Evolutionary conservation across 2,113 vertebrate species (phyloP).

Genomic region (Hippoglossus stenolepis): DNA sequence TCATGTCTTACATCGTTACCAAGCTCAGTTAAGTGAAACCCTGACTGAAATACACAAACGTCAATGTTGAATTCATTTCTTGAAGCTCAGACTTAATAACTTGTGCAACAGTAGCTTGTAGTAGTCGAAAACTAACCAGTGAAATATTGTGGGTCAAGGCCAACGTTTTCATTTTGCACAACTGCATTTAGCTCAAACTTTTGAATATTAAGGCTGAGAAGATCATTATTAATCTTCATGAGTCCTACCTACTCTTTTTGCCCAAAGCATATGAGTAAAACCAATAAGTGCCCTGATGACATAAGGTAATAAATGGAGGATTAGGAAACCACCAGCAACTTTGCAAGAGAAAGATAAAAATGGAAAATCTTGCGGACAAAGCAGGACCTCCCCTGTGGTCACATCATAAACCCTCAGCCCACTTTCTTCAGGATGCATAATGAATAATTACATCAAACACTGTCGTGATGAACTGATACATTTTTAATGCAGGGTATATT

Average conservation of each 20-base stretch:
- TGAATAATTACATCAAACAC: neutral
- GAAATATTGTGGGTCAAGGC: neutral
- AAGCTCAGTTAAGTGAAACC: no score
- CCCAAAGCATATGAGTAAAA: neutral
- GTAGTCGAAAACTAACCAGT: neutral
- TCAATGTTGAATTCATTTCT: neutral
- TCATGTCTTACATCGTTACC: no score
- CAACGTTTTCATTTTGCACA: neutral
- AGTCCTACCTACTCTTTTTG: neutral
- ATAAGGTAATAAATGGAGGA: neutral
- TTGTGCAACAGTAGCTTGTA: neutral
- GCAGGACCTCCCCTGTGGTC: neutral
- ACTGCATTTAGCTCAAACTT: neutral
- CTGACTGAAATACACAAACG: no score
- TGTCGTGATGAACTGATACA: neutral
- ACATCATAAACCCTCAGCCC: neutral
- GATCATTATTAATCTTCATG: neutral
- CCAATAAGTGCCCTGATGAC: neutral
- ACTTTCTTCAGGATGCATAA: neutral
- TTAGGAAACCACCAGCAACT: neutral
- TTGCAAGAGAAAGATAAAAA: no score
- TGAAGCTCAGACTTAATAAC: neutral
- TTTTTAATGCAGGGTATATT: neutral
- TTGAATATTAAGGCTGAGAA: neutral
- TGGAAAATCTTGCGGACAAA: neutral